Base-by-base conservation (phyloP, 2,797 vertebrate genomes). In the Gorsachius magnificus region DNA sequence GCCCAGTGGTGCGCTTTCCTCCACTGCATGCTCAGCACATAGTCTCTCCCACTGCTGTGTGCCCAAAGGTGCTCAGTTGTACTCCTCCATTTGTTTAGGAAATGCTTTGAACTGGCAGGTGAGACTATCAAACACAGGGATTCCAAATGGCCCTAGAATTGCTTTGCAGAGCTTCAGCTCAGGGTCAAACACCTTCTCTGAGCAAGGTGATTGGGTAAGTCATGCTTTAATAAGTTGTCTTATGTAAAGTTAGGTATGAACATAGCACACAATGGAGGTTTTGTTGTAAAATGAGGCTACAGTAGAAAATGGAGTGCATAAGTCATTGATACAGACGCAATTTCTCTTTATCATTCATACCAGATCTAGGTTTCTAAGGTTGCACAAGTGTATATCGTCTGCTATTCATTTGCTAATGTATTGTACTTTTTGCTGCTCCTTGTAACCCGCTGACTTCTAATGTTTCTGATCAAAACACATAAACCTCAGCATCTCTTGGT, bases 161-260 rank as follows among this genome's bases (percentile, higher is more conserved):
- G 66, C 89, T 89, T 89, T 92, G 56, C 74, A 82, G 78, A 84
- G 35, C 77, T 82, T 94, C 74, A 83, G 18, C 16, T 1, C 48
- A 79, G 78, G 90, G 92, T 95, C 81, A 84, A 5, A 65, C 68
- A 83, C 83, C 81, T 93, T 79, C 60, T 95, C 87, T 89, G 66
- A 92, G 81, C 60, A 68, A 76, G 46, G n/a, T 93, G 93, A 94
- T 93, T 83, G 91, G 36, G 35, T 84, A 75, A 90, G 76, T 83
- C 63, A 90, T 43, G 63, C 81, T 94, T 90, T 76, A 93, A 46
- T 91, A 78, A 69, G 13, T 94, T 83, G 53, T 82, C 87, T 54
- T 71, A 41, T 66, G 64, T 86, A 24, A 87, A 87, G 87, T 79
- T 79, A 64, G 64, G 57, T 84, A 50, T 17, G 38, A 90, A 61